Evolutionary conservation across 1,140 invertebrate genomes (phyloP).

Genomic region (Druon quercuslanigerum): DNA sequence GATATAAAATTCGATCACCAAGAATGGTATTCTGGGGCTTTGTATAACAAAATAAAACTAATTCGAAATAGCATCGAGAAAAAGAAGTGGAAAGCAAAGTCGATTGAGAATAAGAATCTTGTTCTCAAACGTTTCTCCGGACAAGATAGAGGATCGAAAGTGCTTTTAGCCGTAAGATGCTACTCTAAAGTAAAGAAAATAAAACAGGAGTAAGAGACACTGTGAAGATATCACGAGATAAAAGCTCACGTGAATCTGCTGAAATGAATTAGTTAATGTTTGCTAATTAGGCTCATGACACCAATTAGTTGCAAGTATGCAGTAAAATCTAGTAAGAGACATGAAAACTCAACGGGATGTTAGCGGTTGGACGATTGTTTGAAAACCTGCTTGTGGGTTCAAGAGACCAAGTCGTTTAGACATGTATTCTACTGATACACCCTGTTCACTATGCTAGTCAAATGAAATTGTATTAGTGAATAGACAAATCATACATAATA

Average conservation of each 20-base stretch:
- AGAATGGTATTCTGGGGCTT: neutral
- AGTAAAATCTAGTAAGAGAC: conserved; percentile 32
- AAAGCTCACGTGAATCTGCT: neutral
- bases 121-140: conserved; percentile 1
- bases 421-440: neutral
- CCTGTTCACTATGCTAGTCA: neutral
- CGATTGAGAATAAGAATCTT: conserved; percentile 8
- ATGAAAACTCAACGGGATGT: conserved; percentile 55
- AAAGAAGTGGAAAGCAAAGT: conserved; percentile 17
- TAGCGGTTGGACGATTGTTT: conserved; percentile 50
- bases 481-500: no score
- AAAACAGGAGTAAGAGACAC: neutral
- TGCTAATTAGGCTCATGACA: conserved; percentile 49
- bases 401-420: neutral
- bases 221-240: neutral
- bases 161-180: conserved; percentile 32
- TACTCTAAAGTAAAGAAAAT: neutral
- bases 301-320: conserved; percentile 43
- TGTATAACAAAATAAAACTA: neutral
- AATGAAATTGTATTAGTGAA: neutral
- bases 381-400: conserved; percentile 47
- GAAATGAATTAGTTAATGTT: conserved; percentile 40
- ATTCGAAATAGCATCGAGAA: neutral
- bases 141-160: conserved; percentile 36
- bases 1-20: neutral